Conservation (phyloP, 1,140 invertebrate genomes). For the Cyrtorhinus lividipennis region DNA sequence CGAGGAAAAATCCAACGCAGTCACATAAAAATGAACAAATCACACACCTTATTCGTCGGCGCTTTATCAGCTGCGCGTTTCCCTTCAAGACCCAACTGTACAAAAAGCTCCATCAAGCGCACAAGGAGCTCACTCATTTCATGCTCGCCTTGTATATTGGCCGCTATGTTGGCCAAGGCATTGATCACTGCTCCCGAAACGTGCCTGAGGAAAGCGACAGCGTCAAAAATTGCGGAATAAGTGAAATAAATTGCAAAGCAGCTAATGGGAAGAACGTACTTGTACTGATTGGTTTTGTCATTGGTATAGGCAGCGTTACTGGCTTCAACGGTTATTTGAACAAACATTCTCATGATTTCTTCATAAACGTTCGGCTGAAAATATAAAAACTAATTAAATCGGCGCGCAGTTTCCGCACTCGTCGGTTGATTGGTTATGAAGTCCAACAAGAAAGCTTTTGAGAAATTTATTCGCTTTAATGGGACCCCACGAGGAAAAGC, state of each 20-base stretch:
- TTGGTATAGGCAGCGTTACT: constrained; percentile 77
- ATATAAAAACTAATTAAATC: too few species aligned
- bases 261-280: constrained; percentile 30
- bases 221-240: not conserved
- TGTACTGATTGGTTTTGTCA: constrained; percentile 56
- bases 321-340: constrained; percentile 82
- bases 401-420: too few species aligned
- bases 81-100: constrained; percentile 90
- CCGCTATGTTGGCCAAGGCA: constrained; percentile 85
- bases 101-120: constrained; percentile 85
- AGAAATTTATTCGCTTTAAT: too few species aligned
- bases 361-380: constrained; percentile 60
- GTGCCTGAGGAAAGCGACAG: constrained; percentile 42
- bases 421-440: too few species aligned
- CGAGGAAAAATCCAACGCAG: too few species aligned
- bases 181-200: constrained; percentile 90
- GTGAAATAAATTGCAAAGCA: not conserved
- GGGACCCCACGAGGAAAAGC: too few species aligned
- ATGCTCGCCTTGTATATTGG: constrained; percentile 74
- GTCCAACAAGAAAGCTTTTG: too few species aligned
- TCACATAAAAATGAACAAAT: constrained; percentile 28
- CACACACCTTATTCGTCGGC: constrained; percentile 44
- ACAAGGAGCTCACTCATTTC: constrained; percentile 78
- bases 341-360: constrained; percentile 97
- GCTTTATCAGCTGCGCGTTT: constrained; percentile 83